Conservation (phyloP, 2,888 invertebrate species). For the Antheraea yamamai region DNA sequence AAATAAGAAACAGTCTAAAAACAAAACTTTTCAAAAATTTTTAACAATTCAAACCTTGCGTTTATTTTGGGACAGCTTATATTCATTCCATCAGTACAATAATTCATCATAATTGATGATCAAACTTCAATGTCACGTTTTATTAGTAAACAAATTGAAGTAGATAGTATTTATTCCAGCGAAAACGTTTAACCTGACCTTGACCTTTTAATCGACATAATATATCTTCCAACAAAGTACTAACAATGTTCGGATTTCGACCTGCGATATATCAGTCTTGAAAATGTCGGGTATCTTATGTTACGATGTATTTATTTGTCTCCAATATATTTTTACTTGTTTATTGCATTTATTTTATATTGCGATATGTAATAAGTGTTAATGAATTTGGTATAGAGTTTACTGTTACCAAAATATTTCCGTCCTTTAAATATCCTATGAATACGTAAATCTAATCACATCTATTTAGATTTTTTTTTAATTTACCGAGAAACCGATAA, state of each 20-base stretch:
- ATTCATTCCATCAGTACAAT: neutral
- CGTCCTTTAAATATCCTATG: neutral
- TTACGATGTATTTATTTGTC: neutral
- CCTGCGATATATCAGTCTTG: neutral
- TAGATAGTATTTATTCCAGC: neutral
- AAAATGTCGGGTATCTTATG: neutral
- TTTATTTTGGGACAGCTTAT: neutral
- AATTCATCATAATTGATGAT: neutral
- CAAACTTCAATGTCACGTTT: neutral
- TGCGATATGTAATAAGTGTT: neutral
- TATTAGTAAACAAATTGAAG: neutral
- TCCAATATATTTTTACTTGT: neutral
- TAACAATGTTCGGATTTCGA: neutral
- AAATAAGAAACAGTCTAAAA: too few species aligned
- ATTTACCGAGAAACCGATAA: neutral
- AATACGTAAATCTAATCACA: neutral
- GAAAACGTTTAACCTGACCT: conserved; percentile 4
- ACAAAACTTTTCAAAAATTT: too few species aligned
- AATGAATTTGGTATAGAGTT: neutral
- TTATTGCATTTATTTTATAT: neutral
- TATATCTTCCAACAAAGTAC: conserved; percentile 4
- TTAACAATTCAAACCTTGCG: too few species aligned
- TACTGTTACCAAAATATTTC: conserved; percentile 2
- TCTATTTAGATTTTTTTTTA: neutral
- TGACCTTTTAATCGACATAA: neutral